Base-by-base conservation (phyloP, 2,888 invertebrate genomes). In the Polymixis flavicincta region DNA sequence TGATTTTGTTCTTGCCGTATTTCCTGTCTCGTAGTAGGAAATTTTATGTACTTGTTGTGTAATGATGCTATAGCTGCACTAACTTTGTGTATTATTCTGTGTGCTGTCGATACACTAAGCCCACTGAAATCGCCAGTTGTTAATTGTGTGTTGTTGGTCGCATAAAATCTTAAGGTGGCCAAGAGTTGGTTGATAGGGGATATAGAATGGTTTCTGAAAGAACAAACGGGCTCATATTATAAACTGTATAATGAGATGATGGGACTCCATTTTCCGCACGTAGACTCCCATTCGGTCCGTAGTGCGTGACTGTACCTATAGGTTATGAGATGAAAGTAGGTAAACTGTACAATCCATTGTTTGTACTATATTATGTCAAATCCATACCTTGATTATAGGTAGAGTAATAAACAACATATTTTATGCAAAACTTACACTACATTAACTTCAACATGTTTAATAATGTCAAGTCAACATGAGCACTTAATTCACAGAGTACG, bases 61-160 rank as follows among this genome's bases (percentile, higher is more conserved):
- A 54, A n/a, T 54, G 52, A 54, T 54, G n/a, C 52, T n/a, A 52
- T 52, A 54, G 52, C 52, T 54, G 52, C n/a, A 54, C n/a, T 54
- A 54, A 54, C 52, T 54, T 54, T 54, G 52, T 54, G 52, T 54
- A 54, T 52, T 52, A 52, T 52, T 54, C 52, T 52, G 22, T 52
- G 22, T 22, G 52, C 52, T 52, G 22, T 52, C 22, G 52, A 52
- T 13, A 54, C 54, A n/a, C 54, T 54, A n/a, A n/a, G 54, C 54
- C n/a, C 54, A 54, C 54, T n/a, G n/a, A 54, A 54, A 54, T 54
- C 54, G n/a, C 14, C 54, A 54, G 50, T 50, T 19, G 50, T 50
- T 50, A 19, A 42, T 42, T 42, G 42, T 42, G 42, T 42, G 42
- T 42, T 54, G 13, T 54, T 54, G n/a, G 7, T n/a, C 13, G 54